Evolutionary conservation across 2,113 vertebrate species (phyloP).

Genomic region (Procavia capensis): DNA sequence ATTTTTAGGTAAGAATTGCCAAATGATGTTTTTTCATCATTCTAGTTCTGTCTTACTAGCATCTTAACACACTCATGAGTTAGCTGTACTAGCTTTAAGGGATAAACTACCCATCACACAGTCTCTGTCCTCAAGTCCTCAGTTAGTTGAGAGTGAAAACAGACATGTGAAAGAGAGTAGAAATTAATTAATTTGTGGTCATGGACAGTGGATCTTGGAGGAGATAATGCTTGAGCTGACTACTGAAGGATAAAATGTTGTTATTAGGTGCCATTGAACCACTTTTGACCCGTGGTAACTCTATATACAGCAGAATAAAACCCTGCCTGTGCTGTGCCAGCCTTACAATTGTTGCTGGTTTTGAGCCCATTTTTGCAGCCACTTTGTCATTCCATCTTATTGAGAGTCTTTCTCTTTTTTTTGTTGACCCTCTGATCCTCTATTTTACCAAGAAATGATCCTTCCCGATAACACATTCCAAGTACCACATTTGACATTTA

Average conservation of each 20-base stretch:
- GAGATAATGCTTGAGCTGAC: background rate
- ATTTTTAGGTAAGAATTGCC: background rate
- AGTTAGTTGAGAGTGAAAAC: background rate
- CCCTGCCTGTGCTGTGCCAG: no score
- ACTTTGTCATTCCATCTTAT: no score
- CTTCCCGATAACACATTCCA: no score
- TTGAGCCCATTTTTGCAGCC: no score
- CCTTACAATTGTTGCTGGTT: no score
- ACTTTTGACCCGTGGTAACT: no score
- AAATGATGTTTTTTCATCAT: background rate
- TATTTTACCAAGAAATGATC: no score
- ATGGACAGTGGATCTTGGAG: background rate
- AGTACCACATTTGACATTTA: no score
- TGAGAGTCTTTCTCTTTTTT: no score
- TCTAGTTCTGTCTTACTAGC: background rate
- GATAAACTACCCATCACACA: background rate
- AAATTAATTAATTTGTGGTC: background rate
- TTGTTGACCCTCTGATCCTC: no score
- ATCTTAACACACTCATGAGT: background rate
- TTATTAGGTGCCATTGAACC: no score
- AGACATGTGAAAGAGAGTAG: background rate
- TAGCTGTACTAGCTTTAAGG: background rate
- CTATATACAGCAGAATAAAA: no score
- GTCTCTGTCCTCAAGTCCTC: background rate
- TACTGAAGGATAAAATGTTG: background rate